These are phyloP conservation scores for Fringilla coelebs DNA, from an alignment of 2,797 vertebrate species.

Conservation along the genomic window DNA sequence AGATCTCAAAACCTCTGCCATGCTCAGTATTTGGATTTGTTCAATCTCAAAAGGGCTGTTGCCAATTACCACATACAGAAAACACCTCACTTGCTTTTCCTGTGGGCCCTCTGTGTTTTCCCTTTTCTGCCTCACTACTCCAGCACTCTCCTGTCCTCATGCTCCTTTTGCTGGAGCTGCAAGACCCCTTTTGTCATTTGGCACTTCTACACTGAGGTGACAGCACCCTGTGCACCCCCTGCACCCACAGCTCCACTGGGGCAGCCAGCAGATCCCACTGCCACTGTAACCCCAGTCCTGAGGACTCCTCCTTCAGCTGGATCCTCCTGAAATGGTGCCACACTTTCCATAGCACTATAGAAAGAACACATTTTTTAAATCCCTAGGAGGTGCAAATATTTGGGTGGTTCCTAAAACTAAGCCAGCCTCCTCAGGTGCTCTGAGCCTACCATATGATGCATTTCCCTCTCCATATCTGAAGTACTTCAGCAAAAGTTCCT, in stretches of 20 bases:
- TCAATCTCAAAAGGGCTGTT: not conserved
- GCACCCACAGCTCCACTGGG: not conserved
- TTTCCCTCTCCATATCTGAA: not conserved
- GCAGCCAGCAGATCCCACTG: not conserved
- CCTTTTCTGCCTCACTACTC: not conserved
- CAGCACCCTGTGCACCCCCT: fast-evolving
- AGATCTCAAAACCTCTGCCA: not conserved
- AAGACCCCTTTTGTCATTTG: not conserved
- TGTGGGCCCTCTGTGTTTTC: not conserved
- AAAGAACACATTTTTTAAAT: not conserved
- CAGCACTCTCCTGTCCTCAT: not conserved
- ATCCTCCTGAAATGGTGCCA: not conserved
- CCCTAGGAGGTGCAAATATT: not conserved
- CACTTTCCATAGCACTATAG: not conserved
- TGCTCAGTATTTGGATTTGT: not conserved
- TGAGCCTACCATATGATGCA: not conserved
- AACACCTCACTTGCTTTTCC: not conserved
- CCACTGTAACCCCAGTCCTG: not conserved
- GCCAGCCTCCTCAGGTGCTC: not conserved
- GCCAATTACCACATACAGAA: not conserved
- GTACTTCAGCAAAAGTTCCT: not conserved
- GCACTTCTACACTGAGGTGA: fast-evolving
- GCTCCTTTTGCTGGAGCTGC: not conserved
- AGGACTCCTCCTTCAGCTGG: fast-evolving
- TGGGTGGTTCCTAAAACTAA: not conserved